Percentiles rank a stretch among this genome's conserved stretches.
These are phyloP conservation scores for Cyprinella venusta DNA, from an alignment of 2,797 vertebrate species.

Conservation along the genomic window DNA sequence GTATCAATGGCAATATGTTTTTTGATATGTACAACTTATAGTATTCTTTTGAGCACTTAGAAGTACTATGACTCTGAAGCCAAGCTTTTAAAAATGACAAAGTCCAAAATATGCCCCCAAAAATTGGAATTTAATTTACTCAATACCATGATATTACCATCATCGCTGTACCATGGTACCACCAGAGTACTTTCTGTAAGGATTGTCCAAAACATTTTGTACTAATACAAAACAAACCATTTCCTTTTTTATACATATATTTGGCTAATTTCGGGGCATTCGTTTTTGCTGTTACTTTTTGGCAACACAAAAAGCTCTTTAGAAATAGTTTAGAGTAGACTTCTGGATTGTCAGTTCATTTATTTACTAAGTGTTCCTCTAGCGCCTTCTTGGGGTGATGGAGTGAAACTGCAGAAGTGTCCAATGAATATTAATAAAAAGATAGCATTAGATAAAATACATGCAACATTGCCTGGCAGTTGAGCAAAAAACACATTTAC, in stretches of 20 bases:
- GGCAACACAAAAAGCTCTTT: not conserved
- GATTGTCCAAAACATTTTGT: not conserved
- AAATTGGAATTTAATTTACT: not conserved
- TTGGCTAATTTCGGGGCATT: not conserved
- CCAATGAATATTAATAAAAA: not conserved
- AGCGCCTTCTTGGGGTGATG: not conserved
- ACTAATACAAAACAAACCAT: not conserved
- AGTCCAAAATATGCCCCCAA: not conserved
- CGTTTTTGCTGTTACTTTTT: not conserved
- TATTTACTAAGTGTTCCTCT: not conserved
- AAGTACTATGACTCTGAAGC: no score
- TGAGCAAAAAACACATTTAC: not conserved
- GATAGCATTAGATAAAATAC: not conserved
- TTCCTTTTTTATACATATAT: not conserved
- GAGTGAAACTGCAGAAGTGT: not conserved
- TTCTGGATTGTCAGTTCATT: not conserved
- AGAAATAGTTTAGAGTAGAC: not conserved
- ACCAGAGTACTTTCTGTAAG: not conserved
- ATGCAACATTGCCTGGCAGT: not conserved
- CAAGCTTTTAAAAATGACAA: no score
- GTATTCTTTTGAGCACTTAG: not conserved
- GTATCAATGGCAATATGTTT: no score
- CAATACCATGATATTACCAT: not conserved
- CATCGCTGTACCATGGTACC: not conserved
- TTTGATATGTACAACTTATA: not conserved